phyloP scores from a whole-genome alignment of 2,888 invertebrate species.

The Lycaena phlaeas region DNA sequence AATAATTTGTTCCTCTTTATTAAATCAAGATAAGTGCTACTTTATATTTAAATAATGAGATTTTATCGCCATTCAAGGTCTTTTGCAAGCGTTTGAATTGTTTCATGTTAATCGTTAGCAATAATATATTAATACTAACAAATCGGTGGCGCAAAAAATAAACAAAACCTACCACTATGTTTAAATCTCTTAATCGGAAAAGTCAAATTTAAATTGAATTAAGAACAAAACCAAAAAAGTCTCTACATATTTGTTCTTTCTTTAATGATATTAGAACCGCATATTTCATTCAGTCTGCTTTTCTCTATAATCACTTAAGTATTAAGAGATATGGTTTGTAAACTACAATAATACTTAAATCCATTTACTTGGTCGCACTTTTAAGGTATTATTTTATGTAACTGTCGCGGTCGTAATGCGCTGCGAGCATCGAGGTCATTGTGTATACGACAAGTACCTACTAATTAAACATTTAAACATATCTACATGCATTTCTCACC shows the following conservation, averaged over 20 bases:
- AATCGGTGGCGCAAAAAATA: no score
- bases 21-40: not conserved
- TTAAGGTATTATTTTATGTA: slow-evolving; percentile 5
- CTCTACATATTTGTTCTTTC: no score
- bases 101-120: not conserved
- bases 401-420: slow-evolving; percentile 5
- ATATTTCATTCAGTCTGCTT: no score
- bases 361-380: slow-evolving; percentile 3
- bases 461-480: no score
- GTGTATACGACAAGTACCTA: no score
- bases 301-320: not conserved
- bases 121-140: no score
- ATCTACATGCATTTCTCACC: no score
- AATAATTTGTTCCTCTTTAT: not conserved
- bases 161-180: no score
- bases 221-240: no score
- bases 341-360: not conserved
- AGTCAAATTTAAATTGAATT: no score
- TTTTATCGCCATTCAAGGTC: not conserved
- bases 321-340: not conserved
- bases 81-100: not conserved
- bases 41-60: not conserved
- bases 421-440: not conserved
- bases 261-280: no score
- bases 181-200: no score